Evolutionary conservation across 2,888 invertebrate genomes (phyloP), one percentile per base, ranked within the genome.

Genomic region (Polyommatus icarus): DNA sequence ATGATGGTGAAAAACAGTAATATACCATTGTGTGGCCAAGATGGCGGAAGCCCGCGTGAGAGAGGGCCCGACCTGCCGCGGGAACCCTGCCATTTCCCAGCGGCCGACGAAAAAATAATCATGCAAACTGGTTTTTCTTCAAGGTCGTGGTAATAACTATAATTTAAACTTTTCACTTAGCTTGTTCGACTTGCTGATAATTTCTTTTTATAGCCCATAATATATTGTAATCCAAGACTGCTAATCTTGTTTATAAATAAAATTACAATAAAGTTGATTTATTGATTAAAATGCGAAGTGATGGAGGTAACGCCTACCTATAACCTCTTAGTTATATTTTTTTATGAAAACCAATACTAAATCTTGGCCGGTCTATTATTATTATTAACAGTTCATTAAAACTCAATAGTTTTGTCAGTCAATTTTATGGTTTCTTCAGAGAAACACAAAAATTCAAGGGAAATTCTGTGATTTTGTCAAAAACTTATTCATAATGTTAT

Each of bases 11-110:
- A 91, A 92, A 93, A 93, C 87, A 87, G 88, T 89, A 90, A 88
- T 82, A 87, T 87, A 87, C 90, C 86, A 92, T 92, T 93, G 92
- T 92, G 81, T 84, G 87, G 86, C 86, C 88, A 86, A 85, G 87
- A 86, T 89, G 89, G 87, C 89, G 90, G 91, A 89, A 90, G 90
- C 87, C 87, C 84, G 84, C 91, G 93, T 92, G 93, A 90, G 93
- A 91, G 88, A 83, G 82, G 84, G 84, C 87, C 81, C 87, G 86
- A 87, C 88, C 88, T 87, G 88, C 85, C 89, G 89, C 91, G 91
- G 91, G 91, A 91, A 93, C 84, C 84, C 85, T 86, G 85, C 78
- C 77, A 79, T 82, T 82, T 82, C 81, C 83, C 81, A 78, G 77
- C 79, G 79, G 50, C 78, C 76, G 71, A 71, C 59, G 77, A 80